Evolutionary conservation across 1,140 invertebrate species (phyloP), one percentile per base, ranked within the genome.

Genomic region (Brachionus paranguensis): DNA sequence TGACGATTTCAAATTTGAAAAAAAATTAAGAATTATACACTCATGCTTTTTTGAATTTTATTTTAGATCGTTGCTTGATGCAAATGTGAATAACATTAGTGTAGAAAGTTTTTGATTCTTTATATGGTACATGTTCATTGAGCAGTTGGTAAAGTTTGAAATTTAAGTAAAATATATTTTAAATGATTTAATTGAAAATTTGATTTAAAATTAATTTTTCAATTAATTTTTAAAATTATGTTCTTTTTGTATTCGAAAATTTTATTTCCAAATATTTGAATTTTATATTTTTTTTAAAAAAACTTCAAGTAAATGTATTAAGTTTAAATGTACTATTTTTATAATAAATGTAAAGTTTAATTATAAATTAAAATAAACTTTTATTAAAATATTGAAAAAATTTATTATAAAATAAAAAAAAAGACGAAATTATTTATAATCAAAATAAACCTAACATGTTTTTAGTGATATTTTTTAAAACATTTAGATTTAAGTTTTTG

Each of bases 1-100:
- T 76, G 72, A 76, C 72, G 72, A 76, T 45, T 76, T 76, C 47
- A 76, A 76, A 76, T 76, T 76, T 76, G 72, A 76, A 76, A 76
- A 29, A 74, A 76, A 50, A n/a, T 50, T 53, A 29, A 76, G 41
- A 27, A 50, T 17, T 76, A 27, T 76, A 50, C 72, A 47, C 70
- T 43, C 72, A 76, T 76, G 72, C 72, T 76, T 76, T 47, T 50
- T 20, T 27, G n/a, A 60, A 60, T 24, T 27, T 76, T 76, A 37
- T 50, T 76, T 50, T 50, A 14, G 20, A 24, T 76, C 14, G 24
- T 10, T 74, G 41, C n/a, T 41, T 33, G 7, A 68, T 68, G 65
- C 65, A 60, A 60, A 60, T 20, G 10, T 60, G 17, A 60, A 60
- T 20, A 20, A 24, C 20, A 60, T 60, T 20, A 60, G 20, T 60